These are phyloP conservation scores for Dunckerocampus dactyliophorus DNA, from an alignment of 2,113 vertebrate species.

Conservation along the genomic window DNA sequence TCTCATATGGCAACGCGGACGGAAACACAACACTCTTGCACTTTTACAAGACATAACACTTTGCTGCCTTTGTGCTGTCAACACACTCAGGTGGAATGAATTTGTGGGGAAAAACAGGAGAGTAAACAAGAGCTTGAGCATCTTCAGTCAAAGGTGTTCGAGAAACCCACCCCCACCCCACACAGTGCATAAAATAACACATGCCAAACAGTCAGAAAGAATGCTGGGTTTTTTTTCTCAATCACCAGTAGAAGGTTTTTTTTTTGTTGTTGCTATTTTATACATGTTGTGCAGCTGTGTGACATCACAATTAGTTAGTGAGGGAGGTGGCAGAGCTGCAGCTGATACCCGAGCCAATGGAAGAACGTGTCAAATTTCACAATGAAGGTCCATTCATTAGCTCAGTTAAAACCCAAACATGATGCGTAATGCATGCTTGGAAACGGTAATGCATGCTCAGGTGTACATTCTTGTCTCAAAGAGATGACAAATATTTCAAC, in stretches of 20 bases:
- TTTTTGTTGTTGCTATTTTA: too few relatives aligned
- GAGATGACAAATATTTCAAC: too few relatives aligned
- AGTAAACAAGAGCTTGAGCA: too few relatives aligned
- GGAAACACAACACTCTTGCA: not conserved
- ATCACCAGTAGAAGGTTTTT: too few relatives aligned
- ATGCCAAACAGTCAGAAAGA: not conserved
- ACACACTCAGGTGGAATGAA: not conserved
- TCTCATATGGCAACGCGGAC: constrained; percentile 14
- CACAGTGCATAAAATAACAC: not conserved
- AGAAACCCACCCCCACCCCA: too few relatives aligned
- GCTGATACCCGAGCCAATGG: not conserved
- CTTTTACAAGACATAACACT: not conserved
- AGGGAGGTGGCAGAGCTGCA: not conserved
- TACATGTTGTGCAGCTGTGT: not conserved
- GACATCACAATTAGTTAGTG: not conserved
- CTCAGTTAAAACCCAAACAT: too few relatives aligned
- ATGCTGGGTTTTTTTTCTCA: not conserved
- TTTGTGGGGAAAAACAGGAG: constrained; percentile 5
- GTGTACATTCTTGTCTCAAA: too few relatives aligned
- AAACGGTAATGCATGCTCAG: too few relatives aligned
- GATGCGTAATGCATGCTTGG: too few relatives aligned
- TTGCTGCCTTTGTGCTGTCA: not conserved
- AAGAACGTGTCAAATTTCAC: not conserved
- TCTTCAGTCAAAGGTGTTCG: not conserved
- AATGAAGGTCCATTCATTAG: too few relatives aligned